Conservation (phyloP, 2,797 vertebrate genomes). For the Danio albolineatus region DNA sequence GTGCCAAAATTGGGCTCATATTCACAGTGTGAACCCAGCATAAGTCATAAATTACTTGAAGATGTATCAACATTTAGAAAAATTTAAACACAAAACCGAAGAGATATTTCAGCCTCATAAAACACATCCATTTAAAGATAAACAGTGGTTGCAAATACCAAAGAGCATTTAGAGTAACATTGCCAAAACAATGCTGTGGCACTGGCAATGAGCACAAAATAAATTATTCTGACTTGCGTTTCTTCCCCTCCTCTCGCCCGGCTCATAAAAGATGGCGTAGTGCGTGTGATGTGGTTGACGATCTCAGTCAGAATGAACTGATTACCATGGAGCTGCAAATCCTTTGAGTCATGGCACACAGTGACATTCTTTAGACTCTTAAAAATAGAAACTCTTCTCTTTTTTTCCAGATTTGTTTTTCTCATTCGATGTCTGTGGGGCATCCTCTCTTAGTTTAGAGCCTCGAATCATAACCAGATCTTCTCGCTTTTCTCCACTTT, state of each 20-base stretch:
- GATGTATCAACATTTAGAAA: constrained; percentile 25
- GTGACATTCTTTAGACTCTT: constrained; percentile 78
- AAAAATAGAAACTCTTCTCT: constrained; percentile 83
- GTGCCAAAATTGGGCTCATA: too few relatives aligned
- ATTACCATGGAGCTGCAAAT: constrained; percentile 79
- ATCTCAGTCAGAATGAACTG: constrained; percentile 82
- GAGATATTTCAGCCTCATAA: constrained; percentile 21
- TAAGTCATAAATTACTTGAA: neutral
- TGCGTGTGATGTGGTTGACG: constrained; percentile 80
- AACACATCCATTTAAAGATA: constrained; percentile 22
- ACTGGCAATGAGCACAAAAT: constrained; percentile 58
- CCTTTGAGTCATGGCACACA: constrained; percentile 81
- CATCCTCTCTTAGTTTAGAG: constrained; percentile 75
- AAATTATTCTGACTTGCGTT: constrained; percentile 71
- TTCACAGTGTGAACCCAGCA: too few relatives aligned
- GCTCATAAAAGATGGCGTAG: constrained; percentile 75
- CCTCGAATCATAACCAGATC: constrained; percentile 82
- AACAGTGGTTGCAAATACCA: constrained; percentile 43
- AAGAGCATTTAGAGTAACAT: constrained; percentile 22
- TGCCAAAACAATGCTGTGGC: constrained; percentile 63
- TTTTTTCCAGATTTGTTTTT: constrained; percentile 76
- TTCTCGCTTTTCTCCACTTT: constrained; percentile 56
- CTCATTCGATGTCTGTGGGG: constrained; percentile 75
- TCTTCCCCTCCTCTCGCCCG: constrained; percentile 59
- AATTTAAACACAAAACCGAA: constrained; percentile 43